Conservation (phyloP, 2,113 vertebrate species). For the Pavo muticus region DNA sequence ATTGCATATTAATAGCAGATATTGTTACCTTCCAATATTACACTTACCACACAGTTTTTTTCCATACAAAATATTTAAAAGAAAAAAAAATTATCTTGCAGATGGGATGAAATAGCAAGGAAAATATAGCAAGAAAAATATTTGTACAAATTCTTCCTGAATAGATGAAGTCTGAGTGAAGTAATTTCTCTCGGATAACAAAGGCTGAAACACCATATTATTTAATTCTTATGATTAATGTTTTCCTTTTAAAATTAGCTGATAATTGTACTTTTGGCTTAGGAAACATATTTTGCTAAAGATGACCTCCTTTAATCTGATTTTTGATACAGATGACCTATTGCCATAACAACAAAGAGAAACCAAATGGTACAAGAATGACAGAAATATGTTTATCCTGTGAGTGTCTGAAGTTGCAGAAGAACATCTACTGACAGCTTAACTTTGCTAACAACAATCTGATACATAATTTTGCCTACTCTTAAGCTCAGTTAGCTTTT, state of each 20-base stretch:
- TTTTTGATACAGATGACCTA: not conserved
- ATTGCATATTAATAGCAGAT: not conserved
- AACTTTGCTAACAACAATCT: not conserved
- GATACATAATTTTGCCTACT: not conserved
- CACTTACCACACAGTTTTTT: not conserved
- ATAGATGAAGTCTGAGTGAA: not conserved
- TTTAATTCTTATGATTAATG: not conserved
- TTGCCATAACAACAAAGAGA: not conserved
- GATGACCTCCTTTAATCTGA: not conserved
- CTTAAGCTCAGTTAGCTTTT: not conserved
- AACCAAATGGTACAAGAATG: not conserved
- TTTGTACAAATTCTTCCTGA: not conserved
- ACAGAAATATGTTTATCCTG: not conserved
- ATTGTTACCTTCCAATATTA: not conserved
- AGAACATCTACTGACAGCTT: not conserved
- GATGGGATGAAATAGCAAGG: not conserved
- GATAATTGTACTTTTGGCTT: not conserved
- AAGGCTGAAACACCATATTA: accelerated
- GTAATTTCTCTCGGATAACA: not conserved
- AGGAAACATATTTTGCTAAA: not conserved
- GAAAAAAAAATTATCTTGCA: not conserved
- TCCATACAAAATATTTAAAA: not conserved
- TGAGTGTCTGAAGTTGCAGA: not conserved
- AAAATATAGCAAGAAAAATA: not conserved
- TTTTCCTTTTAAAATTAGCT: not conserved